Evolutionary conservation across 2,797 vertebrate species (phyloP).

Genomic region (Pyrocephalus nanus): DNA sequence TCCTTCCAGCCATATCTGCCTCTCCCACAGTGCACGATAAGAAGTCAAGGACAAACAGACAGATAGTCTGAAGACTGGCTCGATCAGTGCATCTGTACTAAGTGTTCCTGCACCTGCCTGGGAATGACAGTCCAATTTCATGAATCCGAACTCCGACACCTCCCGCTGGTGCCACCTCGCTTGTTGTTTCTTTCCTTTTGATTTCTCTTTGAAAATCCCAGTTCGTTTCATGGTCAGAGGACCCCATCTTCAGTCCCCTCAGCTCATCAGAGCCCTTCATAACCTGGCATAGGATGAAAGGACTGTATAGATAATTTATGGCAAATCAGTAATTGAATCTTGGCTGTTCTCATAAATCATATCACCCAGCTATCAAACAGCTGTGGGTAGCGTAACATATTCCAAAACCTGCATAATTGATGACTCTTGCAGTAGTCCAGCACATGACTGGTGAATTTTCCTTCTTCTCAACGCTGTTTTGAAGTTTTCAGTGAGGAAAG

Average conservation of each 20-base stretch:
- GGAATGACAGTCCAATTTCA: conserved; percentile 27
- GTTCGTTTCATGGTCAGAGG: conserved; percentile 35
- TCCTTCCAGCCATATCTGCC: neutral
- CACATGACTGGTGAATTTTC: neutral
- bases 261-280: conserved; percentile 23
- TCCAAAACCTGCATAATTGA: conserved; percentile 59
- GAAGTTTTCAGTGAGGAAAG: neutral
- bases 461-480: neutral
- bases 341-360: conserved; percentile 60
- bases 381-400: neutral
- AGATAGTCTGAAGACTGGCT: conserved; percentile 1
- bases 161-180: neutral
- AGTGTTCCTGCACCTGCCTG: neutral
- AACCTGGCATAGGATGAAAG: conserved; percentile 48
- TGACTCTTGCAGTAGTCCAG: conserved; percentile 8
- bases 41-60: conserved; percentile 49
- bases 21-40: neutral
- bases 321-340: conserved; percentile 70
- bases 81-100: neutral
- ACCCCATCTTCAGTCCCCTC: neutral
- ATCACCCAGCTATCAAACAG: conserved; percentile 34
- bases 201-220: conserved; percentile 38
- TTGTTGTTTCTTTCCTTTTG: conserved; percentile 13
- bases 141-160: neutral
- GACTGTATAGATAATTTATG: conserved; percentile 61